phyloP scores from a whole-genome alignment of 2,113 vertebrate genomes.

The Natator depressus region DNA sequence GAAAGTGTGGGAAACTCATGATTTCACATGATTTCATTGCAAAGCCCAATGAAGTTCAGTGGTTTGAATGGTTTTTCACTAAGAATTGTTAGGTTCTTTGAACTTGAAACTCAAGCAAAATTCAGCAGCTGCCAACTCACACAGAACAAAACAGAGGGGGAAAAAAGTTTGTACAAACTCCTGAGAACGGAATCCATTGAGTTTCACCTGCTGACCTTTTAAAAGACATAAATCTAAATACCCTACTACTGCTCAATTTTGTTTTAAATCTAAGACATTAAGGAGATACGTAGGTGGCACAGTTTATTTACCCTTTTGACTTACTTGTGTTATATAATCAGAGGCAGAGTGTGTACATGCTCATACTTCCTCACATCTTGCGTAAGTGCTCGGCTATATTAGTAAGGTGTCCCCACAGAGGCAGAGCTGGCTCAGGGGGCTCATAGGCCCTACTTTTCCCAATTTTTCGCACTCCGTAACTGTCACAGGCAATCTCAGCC shows the following conservation, averaged over 20 bases:
- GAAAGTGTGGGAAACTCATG: slow-evolving; percentile 4
- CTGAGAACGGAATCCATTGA: neutral
- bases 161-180: slow-evolving; percentile 3
- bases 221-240: neutral
- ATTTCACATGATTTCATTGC: slow-evolving; percentile 36
- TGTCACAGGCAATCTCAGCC: neutral
- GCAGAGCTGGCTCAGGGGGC: neutral
- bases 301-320: neutral
- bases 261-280: neutral
- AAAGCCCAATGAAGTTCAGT: slow-evolving; percentile 56
- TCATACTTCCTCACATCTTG: neutral
- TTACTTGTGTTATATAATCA: neutral
- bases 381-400: neutral
- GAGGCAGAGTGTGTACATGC: neutral
- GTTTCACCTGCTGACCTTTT: slow-evolving; percentile 3
- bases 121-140: slow-evolving; percentile 47
- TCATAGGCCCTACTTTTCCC: neutral
- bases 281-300: neutral
- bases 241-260: neutral
- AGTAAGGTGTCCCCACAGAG: neutral
- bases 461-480: neutral
- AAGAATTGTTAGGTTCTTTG: slow-evolving; percentile 34
- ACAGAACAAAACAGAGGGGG: slow-evolving; percentile 31
- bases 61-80: slow-evolving; percentile 39
- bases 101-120: slow-evolving; percentile 50